phyloP scores from a whole-genome alignment of 2,797 vertebrate genomes.

The Manis crassicaudata region DNA sequence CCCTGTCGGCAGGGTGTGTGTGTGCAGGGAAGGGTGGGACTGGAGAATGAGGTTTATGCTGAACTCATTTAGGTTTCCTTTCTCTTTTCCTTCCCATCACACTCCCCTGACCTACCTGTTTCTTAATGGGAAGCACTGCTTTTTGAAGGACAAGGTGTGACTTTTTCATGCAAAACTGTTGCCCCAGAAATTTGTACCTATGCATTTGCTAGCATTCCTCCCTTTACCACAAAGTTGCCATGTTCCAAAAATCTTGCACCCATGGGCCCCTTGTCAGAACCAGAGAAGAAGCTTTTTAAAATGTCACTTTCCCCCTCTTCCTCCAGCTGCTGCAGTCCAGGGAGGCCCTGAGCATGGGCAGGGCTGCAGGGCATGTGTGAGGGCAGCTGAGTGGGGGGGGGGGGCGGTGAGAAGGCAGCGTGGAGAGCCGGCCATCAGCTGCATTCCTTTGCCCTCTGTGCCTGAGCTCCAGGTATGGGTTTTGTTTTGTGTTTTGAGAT shows the following conservation, averaged over 20 bases:
- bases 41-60: neutral
- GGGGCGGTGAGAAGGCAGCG: neutral
- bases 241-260: slow-evolving; percentile 72
- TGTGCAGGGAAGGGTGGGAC: neutral
- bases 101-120: neutral
- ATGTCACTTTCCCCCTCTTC: slow-evolving; percentile 63
- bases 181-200: slow-evolving; percentile 64
- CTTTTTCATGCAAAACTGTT: slow-evolving; percentile 53
- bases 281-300: slow-evolving; percentile 70
- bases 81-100: neutral
- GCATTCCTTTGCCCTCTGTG: no score
- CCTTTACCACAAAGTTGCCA: slow-evolving; percentile 59
- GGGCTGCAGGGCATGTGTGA: neutral
- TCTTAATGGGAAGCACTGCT: neutral
- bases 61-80: neutral
- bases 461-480: neutral
- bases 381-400: neutral
- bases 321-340: accelerated
- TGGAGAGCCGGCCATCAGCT: neutral
- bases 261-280: slow-evolving; percentile 69
- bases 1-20: neutral
- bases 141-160: neutral
- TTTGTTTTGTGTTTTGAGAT: neutral
- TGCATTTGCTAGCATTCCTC: neutral
- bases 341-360: neutral